Evolutionary conservation across 2,888 invertebrate genomes (phyloP).

Genomic region (Pyrgus malvae): DNA sequence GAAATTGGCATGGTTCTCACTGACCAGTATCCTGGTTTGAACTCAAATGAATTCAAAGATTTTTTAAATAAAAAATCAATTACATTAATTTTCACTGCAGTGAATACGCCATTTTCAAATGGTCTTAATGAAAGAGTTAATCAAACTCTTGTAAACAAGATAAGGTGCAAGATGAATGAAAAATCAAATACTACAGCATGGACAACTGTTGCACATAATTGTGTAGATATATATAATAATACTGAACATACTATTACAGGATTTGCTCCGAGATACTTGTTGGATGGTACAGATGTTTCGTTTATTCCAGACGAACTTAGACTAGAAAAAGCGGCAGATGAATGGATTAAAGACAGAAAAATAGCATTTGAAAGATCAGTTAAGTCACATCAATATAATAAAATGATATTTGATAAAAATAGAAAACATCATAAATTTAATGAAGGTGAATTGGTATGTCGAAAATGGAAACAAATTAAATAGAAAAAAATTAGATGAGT

Average conservation of each 20-base stretch:
- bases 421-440: neutral
- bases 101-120: too few species aligned
- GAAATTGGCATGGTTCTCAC: neutral
- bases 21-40: neutral
- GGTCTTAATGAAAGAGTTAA: too few species aligned
- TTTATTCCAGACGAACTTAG: neutral
- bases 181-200: neutral
- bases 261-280: neutral
- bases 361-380: neutral
- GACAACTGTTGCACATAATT: conserved; percentile 24
- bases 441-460: neutral
- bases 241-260: neutral
- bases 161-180: neutral
- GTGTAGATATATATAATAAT: conserved; percentile 26
- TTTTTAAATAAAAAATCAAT: neutral
- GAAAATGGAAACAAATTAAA: neutral
- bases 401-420: neutral
- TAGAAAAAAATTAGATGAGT: neutral
- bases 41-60: neutral
- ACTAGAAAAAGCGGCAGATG: neutral
- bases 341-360: neutral
- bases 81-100: neutral
- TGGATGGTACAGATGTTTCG: neutral
- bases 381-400: neutral
- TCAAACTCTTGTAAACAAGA: neutral